Conservation (phyloP, 2,888 invertebrate genomes). For the Luffia ferchaultella region DNA sequence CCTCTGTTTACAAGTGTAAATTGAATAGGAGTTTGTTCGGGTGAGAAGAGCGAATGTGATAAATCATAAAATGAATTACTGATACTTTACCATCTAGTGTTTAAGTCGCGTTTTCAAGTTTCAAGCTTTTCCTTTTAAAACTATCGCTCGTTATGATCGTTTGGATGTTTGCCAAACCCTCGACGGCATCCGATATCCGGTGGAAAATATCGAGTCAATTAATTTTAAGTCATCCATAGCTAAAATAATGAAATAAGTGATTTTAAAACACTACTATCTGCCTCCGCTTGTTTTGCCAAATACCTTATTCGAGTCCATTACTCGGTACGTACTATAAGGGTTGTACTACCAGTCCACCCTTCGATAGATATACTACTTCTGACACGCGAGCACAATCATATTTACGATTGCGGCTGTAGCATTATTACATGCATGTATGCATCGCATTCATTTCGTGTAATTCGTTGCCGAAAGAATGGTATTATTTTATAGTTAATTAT, state of each 20-base stretch:
- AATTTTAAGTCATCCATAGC: conserved; percentile 62
- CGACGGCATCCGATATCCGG: conserved; percentile 16
- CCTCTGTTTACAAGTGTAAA: conserved; percentile 27
- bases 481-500: neutral
- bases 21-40: conserved; percentile 23
- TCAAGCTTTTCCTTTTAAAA: conserved; percentile 23
- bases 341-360: too few relatives aligned
- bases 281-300: conserved; percentile 5
- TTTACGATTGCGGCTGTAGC: neutral
- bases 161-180: conserved; percentile 33
- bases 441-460: neutral
- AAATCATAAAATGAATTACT: conserved; percentile 29
- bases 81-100: conserved; percentile 33
- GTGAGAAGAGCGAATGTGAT: conserved; percentile 49
- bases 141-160: conserved; percentile 5
- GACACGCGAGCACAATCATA: neutral
- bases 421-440: neutral
- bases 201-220: conserved; percentile 51
- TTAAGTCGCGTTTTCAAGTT: conserved; percentile 24
- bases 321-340: too few relatives aligned
- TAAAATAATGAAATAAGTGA: neutral
- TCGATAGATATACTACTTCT: neutral
- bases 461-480: neutral
- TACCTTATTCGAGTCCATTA: neutral
- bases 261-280: neutral